Base-by-base conservation (phyloP, 2,797 vertebrate species). In the Etheostoma perlongum region DNA sequence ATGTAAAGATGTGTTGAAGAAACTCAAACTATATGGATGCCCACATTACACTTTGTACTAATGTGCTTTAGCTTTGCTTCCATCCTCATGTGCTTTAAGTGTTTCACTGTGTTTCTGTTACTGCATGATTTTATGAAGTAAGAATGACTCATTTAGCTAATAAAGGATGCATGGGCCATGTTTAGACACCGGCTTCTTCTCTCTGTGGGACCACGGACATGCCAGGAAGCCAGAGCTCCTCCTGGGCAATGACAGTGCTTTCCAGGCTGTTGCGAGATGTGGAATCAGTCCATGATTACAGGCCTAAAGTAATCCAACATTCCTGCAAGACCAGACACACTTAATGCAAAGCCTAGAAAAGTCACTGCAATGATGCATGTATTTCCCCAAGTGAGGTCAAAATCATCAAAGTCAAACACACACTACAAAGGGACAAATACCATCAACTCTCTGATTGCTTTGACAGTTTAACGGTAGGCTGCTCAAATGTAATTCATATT, bases 1-100 rank as follows among this genome's bases (percentile, higher is more conserved):
- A 51, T 48, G 2, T 44, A 27, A 67, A 78, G 3, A 67, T 61
- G 2, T 48, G 1, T 44, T 49, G 4, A 65, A 61, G 3, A 55
- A 36, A 64, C 5, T 58, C 13, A 82, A 48, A 82, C 23, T 36
- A 13, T 3, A 55, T 19, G 67, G 25, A 84, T 88, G 62, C 85
- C 85, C 74, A 86, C 80, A 67, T 85, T 84, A 82, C 76, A 73
- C 66, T 87, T 86, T 89, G 74, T 76, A 58, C 3, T 53, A 19
- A 46, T 21, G 61, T 74, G 65, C 49, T 77, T 72, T 46, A 62
- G 82, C 88, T 86, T 85, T 76, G 83, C 89, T 89, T 49, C 79
- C 79, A 87, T 83, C 27, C 25, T 79, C 18, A 60, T 71, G 16
- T 36, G 76, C 76, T 79, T 80, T 71, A 55, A 58, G 3, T 82